A percentile compares a stretch with the other conserved stretches of the same genome.
These are phyloP conservation scores for Procavia capensis DNA, from an alignment of 2,113 vertebrate genomes.

Conservation along the genomic window DNA sequence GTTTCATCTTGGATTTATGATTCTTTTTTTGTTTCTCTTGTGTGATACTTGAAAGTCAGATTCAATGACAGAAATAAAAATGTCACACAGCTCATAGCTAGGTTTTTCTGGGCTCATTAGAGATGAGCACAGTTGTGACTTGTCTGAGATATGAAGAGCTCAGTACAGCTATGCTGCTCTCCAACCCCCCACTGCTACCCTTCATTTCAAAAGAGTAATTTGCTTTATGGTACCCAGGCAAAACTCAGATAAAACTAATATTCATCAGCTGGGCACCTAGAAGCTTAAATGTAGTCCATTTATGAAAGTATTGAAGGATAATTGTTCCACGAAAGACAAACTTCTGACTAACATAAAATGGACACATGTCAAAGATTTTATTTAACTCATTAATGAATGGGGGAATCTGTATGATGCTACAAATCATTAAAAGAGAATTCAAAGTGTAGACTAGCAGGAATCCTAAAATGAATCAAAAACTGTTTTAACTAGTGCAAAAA, in stretches of 20 bases:
- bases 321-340: conserved; percentile 26
- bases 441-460: conserved; percentile 16
- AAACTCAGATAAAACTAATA: conserved; percentile 12
- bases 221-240: conserved; percentile 6
- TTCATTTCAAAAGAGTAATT: conserved; percentile 18
- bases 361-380: background rate
- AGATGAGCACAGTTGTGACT: background rate
- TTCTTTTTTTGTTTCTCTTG: background rate
- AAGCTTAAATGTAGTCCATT: background rate
- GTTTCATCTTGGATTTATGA: conserved; percentile 56
- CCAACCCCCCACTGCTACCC: background rate
- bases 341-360: background rate
- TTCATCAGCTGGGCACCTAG: background rate
- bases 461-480: conserved; percentile 17
- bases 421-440: background rate
- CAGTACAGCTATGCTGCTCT: background rate
- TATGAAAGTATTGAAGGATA: background rate
- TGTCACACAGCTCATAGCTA: conserved; percentile 29
- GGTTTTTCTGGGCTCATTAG: conserved; percentile 36
- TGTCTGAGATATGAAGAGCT: background rate
- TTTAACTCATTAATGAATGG: background rate
- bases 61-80: conserved; percentile 68
- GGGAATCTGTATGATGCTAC: background rate
- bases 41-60: conserved; percentile 63
- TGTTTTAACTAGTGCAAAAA: conserved; percentile 33